Evolutionary conservation across 2,113 vertebrate genomes (phyloP).

Genomic region (Callocephalon fimbriatum): DNA sequence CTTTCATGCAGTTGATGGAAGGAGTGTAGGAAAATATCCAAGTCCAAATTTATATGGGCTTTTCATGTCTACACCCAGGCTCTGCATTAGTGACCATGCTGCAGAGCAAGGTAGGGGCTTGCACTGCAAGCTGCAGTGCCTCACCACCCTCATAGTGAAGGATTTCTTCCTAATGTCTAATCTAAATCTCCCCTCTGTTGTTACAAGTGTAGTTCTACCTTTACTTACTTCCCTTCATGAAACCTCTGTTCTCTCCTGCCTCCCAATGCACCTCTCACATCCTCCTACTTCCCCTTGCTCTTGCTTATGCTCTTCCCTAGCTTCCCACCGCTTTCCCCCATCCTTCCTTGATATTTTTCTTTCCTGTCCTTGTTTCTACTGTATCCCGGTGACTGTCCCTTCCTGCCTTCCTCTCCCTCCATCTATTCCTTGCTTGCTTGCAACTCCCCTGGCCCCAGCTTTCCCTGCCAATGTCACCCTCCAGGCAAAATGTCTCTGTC

Average conservation of each 20-base stretch:
- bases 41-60: background rate
- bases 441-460: background rate
- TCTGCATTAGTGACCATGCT: background rate
- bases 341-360: background rate
- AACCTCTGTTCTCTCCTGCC: background rate
- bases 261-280: background rate
- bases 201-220: background rate
- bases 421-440: background rate
- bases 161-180: background rate
- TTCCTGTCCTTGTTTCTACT: background rate
- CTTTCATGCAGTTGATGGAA: background rate
- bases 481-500: background rate
- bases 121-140: background rate
- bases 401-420: background rate
- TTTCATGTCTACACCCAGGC: background rate
- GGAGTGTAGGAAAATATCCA: background rate
- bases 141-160: background rate
- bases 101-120: background rate
- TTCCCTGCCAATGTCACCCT: background rate
- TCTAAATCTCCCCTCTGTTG: background rate
- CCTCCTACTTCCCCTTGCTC: background rate
- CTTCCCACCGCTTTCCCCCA: background rate
- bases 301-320: rapidly evolving
- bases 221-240: background rate
- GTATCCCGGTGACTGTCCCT: background rate